Percentiles rank a stretch among this genome's conserved stretches.
phyloP scores from a whole-genome alignment of 2,113 vertebrate species.

The Mustelus asterias region DNA sequence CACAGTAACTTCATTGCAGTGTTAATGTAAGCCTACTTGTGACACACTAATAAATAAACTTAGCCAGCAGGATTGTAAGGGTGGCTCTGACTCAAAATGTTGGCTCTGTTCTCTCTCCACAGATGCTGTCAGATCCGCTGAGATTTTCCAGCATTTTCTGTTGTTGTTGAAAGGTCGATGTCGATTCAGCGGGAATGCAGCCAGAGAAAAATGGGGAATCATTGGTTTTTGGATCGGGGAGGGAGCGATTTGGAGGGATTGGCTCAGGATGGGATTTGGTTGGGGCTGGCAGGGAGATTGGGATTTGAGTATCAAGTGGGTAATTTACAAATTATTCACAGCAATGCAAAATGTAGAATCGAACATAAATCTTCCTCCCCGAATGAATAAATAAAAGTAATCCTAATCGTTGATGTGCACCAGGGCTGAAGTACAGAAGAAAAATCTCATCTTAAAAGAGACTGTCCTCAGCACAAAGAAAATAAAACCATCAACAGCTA shows the following conservation, averaged over 20 bases:
- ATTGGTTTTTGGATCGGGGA: neutral
- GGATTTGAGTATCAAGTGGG: neutral
- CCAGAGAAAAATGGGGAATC: too few relatives aligned
- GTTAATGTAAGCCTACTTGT: too few relatives aligned
- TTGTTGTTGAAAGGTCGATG: neutral
- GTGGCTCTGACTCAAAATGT: too few relatives aligned
- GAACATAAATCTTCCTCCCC: neutral
- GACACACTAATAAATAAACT: too few relatives aligned
- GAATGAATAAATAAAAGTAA: neutral
- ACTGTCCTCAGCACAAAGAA: neutral
- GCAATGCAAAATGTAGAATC: neutral
- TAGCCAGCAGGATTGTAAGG: too few relatives aligned
- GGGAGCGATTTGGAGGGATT: neutral
- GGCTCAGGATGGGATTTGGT: neutral
- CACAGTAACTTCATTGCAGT: too few relatives aligned
- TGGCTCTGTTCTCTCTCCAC: too few relatives aligned
- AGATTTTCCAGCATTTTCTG: too few relatives aligned
- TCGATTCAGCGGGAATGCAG: neutral
- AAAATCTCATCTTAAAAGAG: neutral
- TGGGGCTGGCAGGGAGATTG: neutral
- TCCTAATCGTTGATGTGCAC: neutral
- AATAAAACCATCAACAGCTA: neutral
- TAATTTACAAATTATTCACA: neutral
- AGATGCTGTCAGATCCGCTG: too few relatives aligned
- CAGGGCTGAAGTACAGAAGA: neutral